phyloP scores from a whole-genome alignment of 2,797 vertebrate species.

The Danio kyathit region DNA sequence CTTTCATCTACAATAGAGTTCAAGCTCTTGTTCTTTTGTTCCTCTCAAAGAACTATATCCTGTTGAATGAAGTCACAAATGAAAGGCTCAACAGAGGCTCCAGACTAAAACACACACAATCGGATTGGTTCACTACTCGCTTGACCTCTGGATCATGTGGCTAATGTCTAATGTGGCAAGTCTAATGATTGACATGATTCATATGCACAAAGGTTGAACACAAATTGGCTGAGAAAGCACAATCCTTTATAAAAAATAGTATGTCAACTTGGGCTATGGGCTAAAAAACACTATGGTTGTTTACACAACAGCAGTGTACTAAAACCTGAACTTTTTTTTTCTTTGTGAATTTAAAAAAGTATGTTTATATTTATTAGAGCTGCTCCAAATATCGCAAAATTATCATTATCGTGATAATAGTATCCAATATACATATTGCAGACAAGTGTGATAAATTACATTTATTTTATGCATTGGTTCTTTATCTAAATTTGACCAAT shows the following conservation, averaged over 20 bases:
- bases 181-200: conserved; percentile 50
- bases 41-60: conserved; percentile 23
- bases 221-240: conserved; percentile 2
- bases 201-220: conserved; percentile 39
- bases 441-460: too few species aligned
- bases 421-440: too few species aligned
- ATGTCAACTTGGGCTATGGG: too few species aligned
- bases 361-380: too few species aligned
- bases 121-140: neutral
- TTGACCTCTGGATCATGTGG: conserved; percentile 4
- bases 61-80: conserved; percentile 12
- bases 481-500: too few species aligned
- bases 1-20: conserved; percentile 38
- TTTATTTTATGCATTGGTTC: too few species aligned
- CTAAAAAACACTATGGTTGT: too few species aligned
- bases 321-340: too few species aligned
- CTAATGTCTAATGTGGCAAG: neutral
- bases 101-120: conserved; percentile 10
- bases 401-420: too few species aligned
- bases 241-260: conserved; percentile 61
- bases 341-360: too few species aligned
- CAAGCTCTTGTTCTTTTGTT: conserved; percentile 27
- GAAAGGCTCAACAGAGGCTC: conserved; percentile 3
- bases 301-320: too few species aligned
- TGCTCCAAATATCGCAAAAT: too few species aligned